Conservation (phyloP, 2,113 vertebrate genomes). For the Megatriorchis doriae region DNA sequence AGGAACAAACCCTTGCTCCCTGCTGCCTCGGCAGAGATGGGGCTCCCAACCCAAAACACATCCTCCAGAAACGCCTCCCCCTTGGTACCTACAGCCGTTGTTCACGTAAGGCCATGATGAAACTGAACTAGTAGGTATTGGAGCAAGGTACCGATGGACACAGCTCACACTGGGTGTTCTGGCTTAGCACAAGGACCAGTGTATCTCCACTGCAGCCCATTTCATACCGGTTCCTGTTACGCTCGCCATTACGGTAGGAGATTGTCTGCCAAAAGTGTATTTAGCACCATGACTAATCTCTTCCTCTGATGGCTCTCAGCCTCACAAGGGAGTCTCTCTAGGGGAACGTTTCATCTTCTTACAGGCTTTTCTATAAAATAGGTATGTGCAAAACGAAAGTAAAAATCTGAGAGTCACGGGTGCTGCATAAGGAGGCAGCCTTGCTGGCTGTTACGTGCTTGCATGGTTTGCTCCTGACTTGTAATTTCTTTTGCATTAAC, state of each 20-base stretch:
- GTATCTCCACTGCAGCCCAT: fast-evolving
- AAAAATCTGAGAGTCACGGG: fast-evolving
- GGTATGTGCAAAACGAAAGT: neutral
- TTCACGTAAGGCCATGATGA: fast-evolving
- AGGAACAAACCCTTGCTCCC: fast-evolving
- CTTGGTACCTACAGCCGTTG: fast-evolving
- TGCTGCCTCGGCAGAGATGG: neutral
- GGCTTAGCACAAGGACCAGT: neutral
- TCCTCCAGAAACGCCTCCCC: fast-evolving
- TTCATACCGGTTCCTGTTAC: fast-evolving
- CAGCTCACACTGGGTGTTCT: fast-evolving
- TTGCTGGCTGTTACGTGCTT: fast-evolving
- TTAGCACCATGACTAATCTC: neutral
- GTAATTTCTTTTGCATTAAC: neutral
- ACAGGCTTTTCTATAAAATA: neutral
- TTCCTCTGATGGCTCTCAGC: neutral
- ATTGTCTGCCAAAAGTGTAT: neutral
- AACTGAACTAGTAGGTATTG: fast-evolving
- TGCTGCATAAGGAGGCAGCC: neutral
- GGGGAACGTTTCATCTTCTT: neutral
- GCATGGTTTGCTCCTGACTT: too few relatives aligned
- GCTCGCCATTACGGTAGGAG: fast-evolving
- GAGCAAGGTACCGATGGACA: fast-evolving
- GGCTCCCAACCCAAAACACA: neutral
- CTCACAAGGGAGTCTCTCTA: neutral